Base-by-base conservation (phyloP, 2,888 invertebrate genomes). In the Machimus atricapillus region DNA sequence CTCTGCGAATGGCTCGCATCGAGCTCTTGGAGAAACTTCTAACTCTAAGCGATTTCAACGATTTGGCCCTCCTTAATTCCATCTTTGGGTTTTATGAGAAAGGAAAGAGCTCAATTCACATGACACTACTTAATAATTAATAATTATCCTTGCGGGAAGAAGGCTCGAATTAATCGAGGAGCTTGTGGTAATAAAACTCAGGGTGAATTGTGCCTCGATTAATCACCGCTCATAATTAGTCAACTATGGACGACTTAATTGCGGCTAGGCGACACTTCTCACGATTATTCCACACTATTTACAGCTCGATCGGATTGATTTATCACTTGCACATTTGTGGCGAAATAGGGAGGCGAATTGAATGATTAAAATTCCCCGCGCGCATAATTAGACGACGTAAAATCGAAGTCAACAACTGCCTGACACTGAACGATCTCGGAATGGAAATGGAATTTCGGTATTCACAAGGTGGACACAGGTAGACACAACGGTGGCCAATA, bases 1-100 rank as follows among this genome's bases (percentile, higher is more conserved):
- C 90, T 79, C 91, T 89, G 58, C 91, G 90, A 56, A 86, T 31
- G 23, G 81, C 90, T 86, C 90, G 91, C 14, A 90, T 87, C 37
- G 90, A 91, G 58, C 90, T 90, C 88, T 90, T 90, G 4, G 91
- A 91, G 85, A 90, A 88, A 88, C 91, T 91, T 77, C 91, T 90
- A 66, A 90, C 90, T 86, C 91, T 90, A 88, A 90, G 89, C 86
- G 90, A 90, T 87, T 90, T 91, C 23, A 90, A 88, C 34, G 91
- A 91, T 89, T 89, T 90, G 37, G 91, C 89, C 31, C 90, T 90
- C 88, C 90, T 89, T 88, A 90, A 88, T 89, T 91, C 91, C 91
- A 90, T 90, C 86, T 89, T 87, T 87, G 89, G 87, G 85, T 86
- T 23, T 19, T 23, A 66, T 66, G 66, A 83, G 66, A 83, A n/a